These are phyloP conservation scores for Cheilosia scutellata DNA, from an alignment of 2,888 invertebrate species.

Conservation along the genomic window DNA sequence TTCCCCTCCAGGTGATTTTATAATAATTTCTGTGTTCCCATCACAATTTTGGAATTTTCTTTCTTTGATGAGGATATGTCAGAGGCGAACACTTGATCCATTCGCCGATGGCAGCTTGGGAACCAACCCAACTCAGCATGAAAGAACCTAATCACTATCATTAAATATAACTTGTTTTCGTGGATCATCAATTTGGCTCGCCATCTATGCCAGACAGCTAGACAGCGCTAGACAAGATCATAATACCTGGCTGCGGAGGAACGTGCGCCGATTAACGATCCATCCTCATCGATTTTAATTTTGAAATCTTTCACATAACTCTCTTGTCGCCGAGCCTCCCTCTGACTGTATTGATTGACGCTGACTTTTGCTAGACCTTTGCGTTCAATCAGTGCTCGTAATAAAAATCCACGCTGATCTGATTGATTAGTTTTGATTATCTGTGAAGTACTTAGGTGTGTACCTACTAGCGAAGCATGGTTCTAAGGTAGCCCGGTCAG, in stretches of 20 bases:
- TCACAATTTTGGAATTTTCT: slow-evolving; percentile 10
- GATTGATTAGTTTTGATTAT: slow-evolving; percentile 8
- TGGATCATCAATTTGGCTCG: slow-evolving; percentile 63
- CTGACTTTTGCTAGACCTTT: slow-evolving; percentile 32
- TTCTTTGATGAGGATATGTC: slow-evolving; percentile 59
- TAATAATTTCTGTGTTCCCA: slow-evolving; percentile 35
- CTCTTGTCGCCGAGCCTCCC: background rate
- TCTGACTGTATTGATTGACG: background rate
- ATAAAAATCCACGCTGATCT: background rate
- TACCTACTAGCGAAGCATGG: background rate
- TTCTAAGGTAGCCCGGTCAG: slow-evolving; percentile 14
- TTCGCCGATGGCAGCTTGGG: slow-evolving; percentile 40
- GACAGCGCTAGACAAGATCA: slow-evolving; percentile 14
- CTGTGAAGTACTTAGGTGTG: background rate
- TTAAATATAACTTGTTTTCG: slow-evolving; percentile 64
- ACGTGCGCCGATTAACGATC: slow-evolving; percentile 32
- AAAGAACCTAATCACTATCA: slow-evolving; percentile 54
- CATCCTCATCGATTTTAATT: slow-evolving; percentile 41
- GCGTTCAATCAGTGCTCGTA: background rate
- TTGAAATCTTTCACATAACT: slow-evolving; percentile 16
- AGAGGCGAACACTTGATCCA: slow-evolving; percentile 59
- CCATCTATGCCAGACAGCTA: slow-evolving; percentile 47
- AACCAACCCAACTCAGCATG: slow-evolving; percentile 43
- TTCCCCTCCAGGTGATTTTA: slow-evolving; percentile 4
- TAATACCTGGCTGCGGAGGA: background rate